Evolutionary conservation across 2,888 invertebrate species (phyloP).

Genomic region (Pollenia labialis): DNA sequence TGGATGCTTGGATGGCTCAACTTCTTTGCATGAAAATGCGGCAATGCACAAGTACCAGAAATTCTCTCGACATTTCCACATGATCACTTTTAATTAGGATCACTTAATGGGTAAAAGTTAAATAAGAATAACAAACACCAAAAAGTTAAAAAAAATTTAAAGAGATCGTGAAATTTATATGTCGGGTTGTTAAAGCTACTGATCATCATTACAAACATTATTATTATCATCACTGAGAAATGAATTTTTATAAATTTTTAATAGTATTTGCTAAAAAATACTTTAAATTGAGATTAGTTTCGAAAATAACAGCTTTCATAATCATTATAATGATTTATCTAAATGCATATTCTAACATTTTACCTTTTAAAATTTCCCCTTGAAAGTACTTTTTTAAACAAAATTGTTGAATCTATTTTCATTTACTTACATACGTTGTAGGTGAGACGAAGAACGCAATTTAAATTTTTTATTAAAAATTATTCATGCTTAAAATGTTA

Average conservation of each 20-base stretch:
- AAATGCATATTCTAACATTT: no score
- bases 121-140: constrained; percentile 31
- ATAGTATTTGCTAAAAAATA: no score
- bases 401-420: no score
- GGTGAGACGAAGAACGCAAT: constrained; percentile 4
- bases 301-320: no score
- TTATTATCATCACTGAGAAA: not conserved
- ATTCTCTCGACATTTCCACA: constrained; percentile 73
- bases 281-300: no score
- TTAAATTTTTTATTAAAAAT: constrained; percentile 42
- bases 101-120: constrained; percentile 60
- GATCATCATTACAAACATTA: not conserved
- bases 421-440: not conserved
- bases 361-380: no score
- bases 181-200: constrained; percentile 15
- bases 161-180: constrained; percentile 28
- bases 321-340: no score
- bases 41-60: constrained; percentile 60
- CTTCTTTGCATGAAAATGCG: constrained; percentile 53
- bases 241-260: no score
- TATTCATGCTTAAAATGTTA: constrained; percentile 54
- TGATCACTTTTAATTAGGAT: constrained; percentile 75
- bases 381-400: no score
- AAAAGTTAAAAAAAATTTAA: constrained; percentile 14
- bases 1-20: constrained; percentile 25